Evolutionary conservation across 2,888 invertebrate genomes (phyloP), one percentile per base, ranked within the genome.

Genomic region (Prosopocoilus inquinatus): DNA sequence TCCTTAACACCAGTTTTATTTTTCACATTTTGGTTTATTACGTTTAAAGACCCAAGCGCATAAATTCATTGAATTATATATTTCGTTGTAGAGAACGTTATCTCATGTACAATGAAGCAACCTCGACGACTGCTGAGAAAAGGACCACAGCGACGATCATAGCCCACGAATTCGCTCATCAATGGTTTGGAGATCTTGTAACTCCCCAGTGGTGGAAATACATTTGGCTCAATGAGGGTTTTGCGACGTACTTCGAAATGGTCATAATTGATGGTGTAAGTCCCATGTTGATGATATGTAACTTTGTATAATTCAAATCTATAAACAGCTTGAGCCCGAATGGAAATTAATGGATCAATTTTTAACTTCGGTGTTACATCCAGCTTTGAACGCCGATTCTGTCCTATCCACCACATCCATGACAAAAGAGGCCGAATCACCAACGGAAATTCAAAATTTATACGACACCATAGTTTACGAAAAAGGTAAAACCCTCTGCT

Each of bases 401-500:
- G 72, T 76, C 0, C 73, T 78, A 41, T 78, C 75, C 20, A 75
- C 79, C 2, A 81, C 82, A 63, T 77, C 83, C 0, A 83, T 85
- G 81, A 82, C 82, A 0, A 76, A 79, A 33, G 67, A 72, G 0
- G 81, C 83, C 0, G 78, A 71, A 50, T 79, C 80, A 0, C 81
- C 83, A 0, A 74, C 77, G 0, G 78, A 82, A 57, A 78, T 84
- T 51, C 67, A 78, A 3, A 78, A 77, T 1, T 79, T 80, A 5
- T 81, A 85, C 65, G 84, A 85, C 64, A 79, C 81, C 16, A 82
- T 85, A 0, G 81, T 84, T 50, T 86, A 86, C 58, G 79, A 82
- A 58, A 87, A 86, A 78, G 84, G 85, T 82, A 20, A 28, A 28
- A 28, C 1, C 7, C 7, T 7, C 20, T 28, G 5, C 20, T 28